These are phyloP conservation scores for Athalia rosae DNA, from an alignment of 2,888 invertebrate species.

Conservation along the genomic window DNA sequence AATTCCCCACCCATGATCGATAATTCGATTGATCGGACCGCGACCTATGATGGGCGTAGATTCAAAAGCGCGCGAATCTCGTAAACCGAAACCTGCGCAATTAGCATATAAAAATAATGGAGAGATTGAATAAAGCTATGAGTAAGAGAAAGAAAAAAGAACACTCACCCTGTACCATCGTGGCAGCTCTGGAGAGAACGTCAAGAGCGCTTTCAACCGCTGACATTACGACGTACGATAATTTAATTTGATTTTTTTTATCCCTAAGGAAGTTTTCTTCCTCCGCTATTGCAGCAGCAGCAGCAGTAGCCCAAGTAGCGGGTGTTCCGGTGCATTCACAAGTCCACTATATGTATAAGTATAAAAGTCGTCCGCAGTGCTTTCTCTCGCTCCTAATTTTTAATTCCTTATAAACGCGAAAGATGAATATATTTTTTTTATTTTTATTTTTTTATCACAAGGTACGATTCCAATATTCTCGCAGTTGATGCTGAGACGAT, in stretches of 20 bases:
- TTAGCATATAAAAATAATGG: no score
- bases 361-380: not conserved
- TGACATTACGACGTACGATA: conserved; percentile 74
- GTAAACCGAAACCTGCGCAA: no score
- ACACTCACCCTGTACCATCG: conserved; percentile 85
- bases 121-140: not conserved
- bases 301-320: not conserved
- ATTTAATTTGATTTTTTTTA: conserved; percentile 14
- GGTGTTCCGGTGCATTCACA: conserved; percentile 38
- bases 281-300: conserved; percentile 10
- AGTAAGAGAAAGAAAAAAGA: not conserved
- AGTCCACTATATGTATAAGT: not conserved
- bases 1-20: no score
- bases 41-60: no score
- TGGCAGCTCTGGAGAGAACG: conserved; percentile 90
- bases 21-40: no score
- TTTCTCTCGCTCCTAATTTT: conserved; percentile 34
- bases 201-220: conserved; percentile 89
- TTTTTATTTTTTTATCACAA: not conserved
- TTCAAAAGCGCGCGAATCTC: no score
- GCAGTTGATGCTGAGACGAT: no score
- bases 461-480: no score
- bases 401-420: conserved; percentile 2
- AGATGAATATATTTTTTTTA: not conserved
- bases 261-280: conserved; percentile 43